Base-by-base conservation (phyloP, 2,888 invertebrate species). In the Limulus polyphemus region DNA sequence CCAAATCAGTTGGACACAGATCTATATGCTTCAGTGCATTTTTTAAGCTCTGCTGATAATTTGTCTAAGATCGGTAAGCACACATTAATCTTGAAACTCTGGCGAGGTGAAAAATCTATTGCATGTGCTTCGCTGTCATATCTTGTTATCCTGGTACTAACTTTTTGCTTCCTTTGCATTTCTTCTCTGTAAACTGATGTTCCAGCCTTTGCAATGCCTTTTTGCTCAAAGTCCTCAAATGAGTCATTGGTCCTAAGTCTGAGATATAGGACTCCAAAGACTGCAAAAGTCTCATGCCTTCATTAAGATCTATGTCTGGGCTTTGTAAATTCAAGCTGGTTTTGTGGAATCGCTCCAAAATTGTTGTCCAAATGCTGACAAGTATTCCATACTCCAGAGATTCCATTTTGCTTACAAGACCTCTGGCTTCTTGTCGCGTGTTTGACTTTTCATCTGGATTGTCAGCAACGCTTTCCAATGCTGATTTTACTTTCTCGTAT, bases 261-360 rank as follows among this genome's bases (percentile, higher is more conserved):
- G 17, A 52, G 10, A 52, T 16, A 52, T 52, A 16, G n/a, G n/a
- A 14, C 17, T 52, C 52, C 17, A 52, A 17, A 16, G 52, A 52
- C 52, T 52, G n/a, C 10, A 16, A 52, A 52, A 52, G 14, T 16
- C 13, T 14, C 52, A 52, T 17, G n/a, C n/a, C 52, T 52, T 14
- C 17, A 16, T 14, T 16, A 17, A 52, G 13, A 16, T 52, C 52
- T 52, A 52, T 17, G 10, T 52, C 17, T 52, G n/a, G 14, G 52
- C 10, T 52, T 52, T 52, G 52, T 52, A 52, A 52, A 52, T 16
- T 52, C 52, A 16, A 16, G 17, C 52, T 52, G 52, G 14, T 52
- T 16, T 14, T 17, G 13, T 52, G n/a, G 17, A 52, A 52, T 52
- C 52, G 52, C 17, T 52, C 17, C 13, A 52, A 52, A 52, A 52